A percentile compares a stretch with the other conserved stretches of the same genome.
phyloP scores from a whole-genome alignment of 2,113 vertebrate species.

The Hydrochoerus hydrochaeris region DNA sequence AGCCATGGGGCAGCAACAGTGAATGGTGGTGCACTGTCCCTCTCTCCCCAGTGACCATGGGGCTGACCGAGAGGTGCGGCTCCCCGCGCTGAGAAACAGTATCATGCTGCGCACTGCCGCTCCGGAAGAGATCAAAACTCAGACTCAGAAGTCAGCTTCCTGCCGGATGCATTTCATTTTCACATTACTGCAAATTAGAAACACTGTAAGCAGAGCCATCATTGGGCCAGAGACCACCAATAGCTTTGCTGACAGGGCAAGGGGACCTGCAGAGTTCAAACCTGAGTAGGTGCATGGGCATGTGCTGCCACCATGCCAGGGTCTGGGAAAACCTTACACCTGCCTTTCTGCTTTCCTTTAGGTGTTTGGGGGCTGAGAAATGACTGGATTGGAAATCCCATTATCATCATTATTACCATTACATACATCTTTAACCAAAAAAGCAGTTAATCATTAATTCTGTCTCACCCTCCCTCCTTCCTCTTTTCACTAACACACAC shows the following conservation, averaged over 20 bases:
- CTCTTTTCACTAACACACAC: neutral
- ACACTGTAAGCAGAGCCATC: neutral
- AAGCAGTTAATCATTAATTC: neutral
- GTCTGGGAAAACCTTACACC: neutral
- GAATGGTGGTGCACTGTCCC: accelerated
- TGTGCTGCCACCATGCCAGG: neutral
- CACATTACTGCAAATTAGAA: neutral
- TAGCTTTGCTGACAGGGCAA: neutral
- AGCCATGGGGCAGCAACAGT: neutral
- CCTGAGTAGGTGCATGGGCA: neutral
- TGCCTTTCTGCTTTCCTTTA: neutral
- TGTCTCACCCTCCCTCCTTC: neutral
- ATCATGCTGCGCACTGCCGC: no score
- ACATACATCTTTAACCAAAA: neutral
- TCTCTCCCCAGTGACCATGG: no score
- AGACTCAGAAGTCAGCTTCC: neutral
- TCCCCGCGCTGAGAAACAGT: neutral
- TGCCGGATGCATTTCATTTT: neutral
- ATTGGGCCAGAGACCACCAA: neutral
- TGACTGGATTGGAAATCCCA: neutral
- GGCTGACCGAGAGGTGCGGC: neutral
- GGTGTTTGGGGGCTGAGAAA: neutral
- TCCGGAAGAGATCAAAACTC: neutral
- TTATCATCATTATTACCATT: neutral
- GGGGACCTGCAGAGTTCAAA: neutral